phyloP scores from a whole-genome alignment of 2,888 invertebrate species.

The Vanessa cardui region DNA sequence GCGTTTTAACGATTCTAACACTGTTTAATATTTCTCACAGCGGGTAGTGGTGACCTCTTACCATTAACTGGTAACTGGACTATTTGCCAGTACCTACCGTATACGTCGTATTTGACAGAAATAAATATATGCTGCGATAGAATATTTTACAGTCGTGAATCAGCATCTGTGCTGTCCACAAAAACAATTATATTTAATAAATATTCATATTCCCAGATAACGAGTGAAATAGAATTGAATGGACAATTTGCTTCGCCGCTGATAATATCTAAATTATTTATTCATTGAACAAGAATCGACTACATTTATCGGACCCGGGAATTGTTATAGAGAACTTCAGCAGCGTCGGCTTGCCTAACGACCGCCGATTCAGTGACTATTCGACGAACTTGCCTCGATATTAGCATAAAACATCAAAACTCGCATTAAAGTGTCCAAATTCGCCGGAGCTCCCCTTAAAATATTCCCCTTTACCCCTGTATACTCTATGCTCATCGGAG shows the following conservation, averaged over 20 bases:
- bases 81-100: too few relatives aligned
- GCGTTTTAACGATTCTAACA: too few relatives aligned
- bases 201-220: background rate
- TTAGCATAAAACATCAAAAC: constrained; percentile 82
- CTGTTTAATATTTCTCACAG: too few relatives aligned
- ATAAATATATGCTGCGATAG: too few relatives aligned
- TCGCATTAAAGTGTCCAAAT: constrained; percentile 81
- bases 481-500: constrained; percentile 59
- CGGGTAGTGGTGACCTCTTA: too few relatives aligned
- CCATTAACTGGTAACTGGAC: too few relatives aligned
- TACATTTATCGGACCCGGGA: constrained; percentile 33
- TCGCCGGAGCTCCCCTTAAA: constrained; percentile 61
- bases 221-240: constrained; percentile 4
- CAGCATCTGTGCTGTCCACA: background rate
- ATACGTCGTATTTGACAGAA: too few relatives aligned
- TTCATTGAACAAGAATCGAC: constrained; percentile 35
- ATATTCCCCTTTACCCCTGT: constrained; percentile 59
- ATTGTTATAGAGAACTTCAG: constrained; percentile 17
- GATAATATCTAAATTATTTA: constrained; percentile 29
- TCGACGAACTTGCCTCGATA: constrained; percentile 66
- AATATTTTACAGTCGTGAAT: too few relatives aligned
- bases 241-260: constrained; percentile 7
- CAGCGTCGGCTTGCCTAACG: constrained; percentile 35
- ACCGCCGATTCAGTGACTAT: constrained; percentile 63
- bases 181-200: constrained; percentile 6